Percentiles rank a stretch among this genome's conserved stretches.
Evolutionary conservation across 2,888 invertebrate species (phyloP).

Genomic region (Ophioninae sp.): DNA sequence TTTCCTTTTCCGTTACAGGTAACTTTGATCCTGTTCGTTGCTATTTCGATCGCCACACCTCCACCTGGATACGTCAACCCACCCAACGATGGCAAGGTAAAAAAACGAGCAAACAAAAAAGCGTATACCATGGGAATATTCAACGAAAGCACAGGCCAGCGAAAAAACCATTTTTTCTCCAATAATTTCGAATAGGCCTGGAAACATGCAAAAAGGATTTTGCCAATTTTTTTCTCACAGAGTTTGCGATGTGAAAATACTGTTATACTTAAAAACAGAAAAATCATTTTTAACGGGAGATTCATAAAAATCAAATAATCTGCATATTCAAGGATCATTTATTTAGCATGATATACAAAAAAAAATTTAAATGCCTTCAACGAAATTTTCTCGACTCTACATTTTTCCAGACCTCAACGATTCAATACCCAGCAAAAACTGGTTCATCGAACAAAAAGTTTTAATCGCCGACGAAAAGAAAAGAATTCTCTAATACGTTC

Average conservation of each 20-base stretch:
- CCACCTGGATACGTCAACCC: conserved; percentile 80
- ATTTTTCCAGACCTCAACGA: background rate
- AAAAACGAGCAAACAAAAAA: background rate
- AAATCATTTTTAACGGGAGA: background rate
- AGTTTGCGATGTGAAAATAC: background rate
- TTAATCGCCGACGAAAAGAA: too few relatives aligned
- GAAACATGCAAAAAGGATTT: background rate
- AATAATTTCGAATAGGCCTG: background rate
- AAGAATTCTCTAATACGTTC: too few relatives aligned
- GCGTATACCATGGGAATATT: background rate
- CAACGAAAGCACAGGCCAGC: background rate
- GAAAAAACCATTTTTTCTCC: background rate
- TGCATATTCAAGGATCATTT: background rate
- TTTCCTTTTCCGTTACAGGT: conserved; percentile 75
- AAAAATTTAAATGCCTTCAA: background rate
- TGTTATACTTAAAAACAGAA: background rate
- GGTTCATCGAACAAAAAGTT: too few relatives aligned
- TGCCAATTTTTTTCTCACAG: background rate
- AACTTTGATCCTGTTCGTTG: conserved; percentile 75
- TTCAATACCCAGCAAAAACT: too few relatives aligned
- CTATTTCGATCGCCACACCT: conserved; percentile 75
- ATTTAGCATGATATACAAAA: background rate
- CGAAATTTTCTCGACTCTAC: background rate
- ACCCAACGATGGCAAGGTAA: conserved; percentile 79
- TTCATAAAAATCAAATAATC: background rate